Conservation (phyloP, 2,113 vertebrate genomes). For the Apodemus sylvaticus region DNA sequence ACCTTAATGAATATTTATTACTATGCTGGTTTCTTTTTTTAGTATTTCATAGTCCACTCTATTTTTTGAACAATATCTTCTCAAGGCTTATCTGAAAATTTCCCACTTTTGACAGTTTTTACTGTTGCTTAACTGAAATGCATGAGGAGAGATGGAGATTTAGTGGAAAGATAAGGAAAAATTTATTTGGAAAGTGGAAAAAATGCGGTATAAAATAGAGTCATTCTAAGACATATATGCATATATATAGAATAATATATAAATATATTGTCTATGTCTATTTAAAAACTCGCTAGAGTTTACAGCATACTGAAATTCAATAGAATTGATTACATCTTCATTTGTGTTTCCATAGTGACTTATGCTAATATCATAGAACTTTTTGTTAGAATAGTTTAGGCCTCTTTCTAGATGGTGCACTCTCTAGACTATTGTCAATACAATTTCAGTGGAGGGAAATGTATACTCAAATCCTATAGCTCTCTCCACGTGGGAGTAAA, state of each 20-base stretch:
- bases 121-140: neutral
- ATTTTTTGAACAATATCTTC: neutral
- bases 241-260: neutral
- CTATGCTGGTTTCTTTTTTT: conserved; percentile 56
- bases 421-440: neutral
- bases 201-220: neutral
- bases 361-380: neutral
- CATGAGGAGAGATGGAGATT: neutral
- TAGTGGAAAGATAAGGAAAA: neutral
- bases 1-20: conserved; percentile 55
- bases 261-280: neutral
- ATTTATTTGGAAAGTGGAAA: neutral
- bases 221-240: neutral
- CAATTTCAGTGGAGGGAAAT: neutral
- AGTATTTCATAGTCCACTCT: conserved; percentile 15
- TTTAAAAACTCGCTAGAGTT: neutral
- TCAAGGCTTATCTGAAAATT: neutral
- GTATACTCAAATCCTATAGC: neutral
- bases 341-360: conserved; percentile 2
- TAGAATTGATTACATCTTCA: neutral
- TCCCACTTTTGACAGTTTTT: conserved; percentile 8
- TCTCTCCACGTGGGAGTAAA: neutral
- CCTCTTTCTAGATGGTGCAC: neutral
- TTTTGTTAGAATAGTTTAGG: neutral
- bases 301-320: neutral